These are phyloP conservation scores for Rugalucina vietnamica DNA, from an alignment of 2,888 invertebrate genomes.

Conservation along the genomic window DNA sequence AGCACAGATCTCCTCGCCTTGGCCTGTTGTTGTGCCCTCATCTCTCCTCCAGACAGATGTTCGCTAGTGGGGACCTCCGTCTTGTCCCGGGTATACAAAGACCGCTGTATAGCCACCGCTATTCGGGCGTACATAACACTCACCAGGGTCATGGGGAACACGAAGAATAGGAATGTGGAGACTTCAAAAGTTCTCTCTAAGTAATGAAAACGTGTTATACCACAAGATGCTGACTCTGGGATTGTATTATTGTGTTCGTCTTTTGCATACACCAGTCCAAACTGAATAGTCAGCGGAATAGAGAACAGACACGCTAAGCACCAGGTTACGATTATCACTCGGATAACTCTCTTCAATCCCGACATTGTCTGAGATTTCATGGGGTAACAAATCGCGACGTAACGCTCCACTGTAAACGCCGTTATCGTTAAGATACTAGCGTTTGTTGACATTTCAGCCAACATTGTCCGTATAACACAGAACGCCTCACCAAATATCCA, in stretches of 20 bases:
- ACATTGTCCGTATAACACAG: constrained; percentile 91
- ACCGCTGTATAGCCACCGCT: constrained; percentile 79
- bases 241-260: constrained; percentile 82
- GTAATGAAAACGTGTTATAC: constrained; percentile 75
- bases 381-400: constrained; percentile 94
- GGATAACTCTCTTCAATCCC: constrained; percentile 91
- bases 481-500: constrained; percentile 89
- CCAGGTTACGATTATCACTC: constrained; percentile 93
- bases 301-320: constrained; percentile 88
- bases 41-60: constrained; percentile 56
- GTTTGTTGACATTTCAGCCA: constrained; percentile 91
- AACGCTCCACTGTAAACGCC: constrained; percentile 94
- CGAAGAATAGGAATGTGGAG: constrained; percentile 92
- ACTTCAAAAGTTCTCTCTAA: constrained; percentile 81
- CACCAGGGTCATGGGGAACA: constrained; percentile 94
- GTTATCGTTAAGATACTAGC: constrained; percentile 91
- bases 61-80: constrained; percentile 65
- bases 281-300: constrained; percentile 89
- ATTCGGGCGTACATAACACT: constrained; percentile 89
- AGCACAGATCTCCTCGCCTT: constrained; percentile 84
- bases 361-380: constrained; percentile 92
- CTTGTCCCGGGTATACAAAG: constrained; percentile 66
- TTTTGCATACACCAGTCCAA: constrained; percentile 87
- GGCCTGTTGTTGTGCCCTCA: constrained; percentile 69
- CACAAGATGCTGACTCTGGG: constrained; percentile 87